Evolutionary conservation across 2,888 invertebrate species (phyloP).

Genomic region (Plebejus argus): DNA sequence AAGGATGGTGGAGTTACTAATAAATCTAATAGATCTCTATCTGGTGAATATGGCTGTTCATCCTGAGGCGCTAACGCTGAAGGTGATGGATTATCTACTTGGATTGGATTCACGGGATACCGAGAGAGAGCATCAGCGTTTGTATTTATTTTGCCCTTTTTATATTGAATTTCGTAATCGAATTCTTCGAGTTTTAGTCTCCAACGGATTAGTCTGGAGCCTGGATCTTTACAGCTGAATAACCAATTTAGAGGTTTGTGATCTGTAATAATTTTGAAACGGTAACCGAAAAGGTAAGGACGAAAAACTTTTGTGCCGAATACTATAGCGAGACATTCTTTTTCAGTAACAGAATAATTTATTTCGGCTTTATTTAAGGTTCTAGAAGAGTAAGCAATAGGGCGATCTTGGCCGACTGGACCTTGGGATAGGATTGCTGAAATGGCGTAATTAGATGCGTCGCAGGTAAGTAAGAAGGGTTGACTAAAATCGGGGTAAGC

Average conservation of each 20-base stretch:
- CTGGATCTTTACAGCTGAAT: slow-evolving; percentile 40
- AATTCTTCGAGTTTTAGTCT: slow-evolving; percentile 41
- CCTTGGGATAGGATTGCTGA: slow-evolving; percentile 35
- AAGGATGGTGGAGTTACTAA: neutral
- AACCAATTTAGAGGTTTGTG: slow-evolving; percentile 24
- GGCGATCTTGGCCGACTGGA: slow-evolving; percentile 33
- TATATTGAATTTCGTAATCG: slow-evolving; percentile 40
- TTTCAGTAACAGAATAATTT: slow-evolving; percentile 41
- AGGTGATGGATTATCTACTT: neutral
- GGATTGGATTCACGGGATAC: slow-evolving; percentile 37
- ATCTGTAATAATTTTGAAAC: slow-evolving; percentile 37
- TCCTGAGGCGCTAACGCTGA: neutral
- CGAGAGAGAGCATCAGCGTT: too few species aligned
- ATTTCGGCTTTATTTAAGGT: slow-evolving; percentile 44
- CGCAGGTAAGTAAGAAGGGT: slow-evolving; percentile 36
- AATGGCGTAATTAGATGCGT: slow-evolving; percentile 44
- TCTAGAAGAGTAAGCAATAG: slow-evolving; percentile 36
- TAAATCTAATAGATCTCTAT: slow-evolving; percentile 16
- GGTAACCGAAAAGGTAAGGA: slow-evolving; percentile 37
- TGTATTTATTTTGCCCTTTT: slow-evolving; percentile 39
- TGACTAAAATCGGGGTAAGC: too few species aligned
- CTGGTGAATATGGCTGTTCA: too few species aligned
- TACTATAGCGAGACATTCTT: too few species aligned
- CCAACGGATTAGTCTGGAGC: slow-evolving; percentile 37
- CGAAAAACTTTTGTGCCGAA: slow-evolving; percentile 32